Evolutionary conservation across 1,140 invertebrate genomes (phyloP), one percentile per base, ranked within the genome.

Genomic region (Cecropterus lyciades): DNA sequence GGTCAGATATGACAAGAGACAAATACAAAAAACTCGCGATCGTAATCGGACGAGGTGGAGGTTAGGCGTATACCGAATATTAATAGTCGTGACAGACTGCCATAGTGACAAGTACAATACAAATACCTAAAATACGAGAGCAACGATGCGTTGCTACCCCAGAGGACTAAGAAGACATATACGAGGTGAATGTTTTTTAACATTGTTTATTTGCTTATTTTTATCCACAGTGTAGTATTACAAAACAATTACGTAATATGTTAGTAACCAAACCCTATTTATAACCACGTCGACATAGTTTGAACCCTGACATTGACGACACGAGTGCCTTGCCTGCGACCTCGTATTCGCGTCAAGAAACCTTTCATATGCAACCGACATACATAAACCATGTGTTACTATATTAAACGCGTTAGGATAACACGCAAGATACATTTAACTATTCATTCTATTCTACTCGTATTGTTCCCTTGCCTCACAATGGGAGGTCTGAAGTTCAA

Each of bases 331-430:
- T 17, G 56, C 27, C 15, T 33, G 13, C 27, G 43, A 16, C 55
- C 55, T 30, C 55, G 55, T 43, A 13, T 45, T 24, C 53, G 14
- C 42, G 24, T 20, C 42, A 27, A 27, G 56, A 60, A 60, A 48
- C 45, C 56, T 15, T 60, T 48, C 27, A 46, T 60, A 16, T 60
- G 56, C 56, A 60, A 60, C 45, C 5, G 45, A 37, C 24, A 59
- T 45, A 59, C 8, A 14, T 46, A 30, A 59, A 57, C 55, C 0
- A 40, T 40, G 10, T 11, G 10, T n/a, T 40, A 40, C 11, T 14
- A 43, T 14, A 43, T 3, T 1, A 14, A 43, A 43, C 13, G 40
- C 40, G 6, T 14, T 14, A 43, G 40, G 13, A 43, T 43, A 43
- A 40, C n/a, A 40, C 30, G 37, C 37, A 1, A 40, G 0, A n/a